Evolutionary conservation across 2,888 invertebrate species (phyloP), one percentile per base, ranked within the genome.

Genomic region (Eupithecia inturbata): DNA sequence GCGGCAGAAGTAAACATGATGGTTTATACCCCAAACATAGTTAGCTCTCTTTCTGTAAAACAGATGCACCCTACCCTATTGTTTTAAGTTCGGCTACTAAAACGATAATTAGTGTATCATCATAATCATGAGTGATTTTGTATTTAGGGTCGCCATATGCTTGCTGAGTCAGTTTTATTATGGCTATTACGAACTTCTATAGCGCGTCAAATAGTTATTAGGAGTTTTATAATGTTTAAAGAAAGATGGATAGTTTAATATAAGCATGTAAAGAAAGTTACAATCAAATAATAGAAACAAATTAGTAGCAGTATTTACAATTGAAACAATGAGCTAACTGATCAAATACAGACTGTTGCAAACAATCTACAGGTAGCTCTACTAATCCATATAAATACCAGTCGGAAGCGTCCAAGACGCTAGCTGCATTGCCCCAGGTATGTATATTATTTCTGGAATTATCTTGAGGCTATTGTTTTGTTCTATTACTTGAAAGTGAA

Each of bases 51-150:
- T 36, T n/a, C n/a, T n/a, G 33, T 33, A 64, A 64, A 64, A 64
- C 63, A 64, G 63, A 64, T 64, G 78, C 85, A 85, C 92, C 90
- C 91, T 80, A 85, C 92, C 90, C 91, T 80, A 91, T 93, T 92
- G 91, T 92, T 92, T 90, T 90, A 86, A 28, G 60, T 89, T 84
- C 84, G 81, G 76, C 78, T 77, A 83, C 82, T 85, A 86, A 87
- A 81, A 83, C 80, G 82, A 86, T 89, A 91, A 92, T 91, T 90
- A 91, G 85, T 82, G 77, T 86, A 88, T 89, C 89, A 87, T 88
- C 83, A 83, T 83, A 78, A 82, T 82, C 81, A 80, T 88, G 86
- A 91, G 87, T 90, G 90, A 92, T 91, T 92, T 89, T 84, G 85
- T 84, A 78, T 83, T 81, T 78, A 78, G 85, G 84, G 84, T 83